Evolutionary conservation across 2,113 vertebrate species (phyloP), one percentile per base, ranked within the genome.

Genomic region (Leptobrachium leishanense): DNA sequence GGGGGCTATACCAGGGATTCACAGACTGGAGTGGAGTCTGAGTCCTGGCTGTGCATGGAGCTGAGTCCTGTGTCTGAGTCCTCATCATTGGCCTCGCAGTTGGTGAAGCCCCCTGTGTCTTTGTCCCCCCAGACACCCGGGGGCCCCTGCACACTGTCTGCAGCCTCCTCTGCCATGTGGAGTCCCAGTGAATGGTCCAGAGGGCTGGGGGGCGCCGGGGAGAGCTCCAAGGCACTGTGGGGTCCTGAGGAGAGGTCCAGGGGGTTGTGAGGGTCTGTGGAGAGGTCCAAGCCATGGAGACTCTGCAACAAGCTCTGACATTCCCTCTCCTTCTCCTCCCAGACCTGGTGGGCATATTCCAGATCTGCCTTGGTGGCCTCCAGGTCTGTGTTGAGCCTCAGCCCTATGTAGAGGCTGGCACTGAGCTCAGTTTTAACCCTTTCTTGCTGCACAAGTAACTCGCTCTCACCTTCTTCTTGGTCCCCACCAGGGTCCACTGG

Each of bases 31-130:
- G 91, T 62, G 11, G 90, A 93, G 87, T 98, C 97, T 4, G 97
- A 98, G 86, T 98, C 97, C 85, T 98, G 97, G 75, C 97, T 98
- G 89, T 98, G 96, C 94, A 98, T 94, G 54, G 96, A 98, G 81
- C 96, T 98, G 81, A 98, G 90, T 7, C 97, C 97, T 0, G 97
- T 98, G 84, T 98, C 97, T 31, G 97, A 98, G 85, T 99, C 97
- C 76, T 98, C 96, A 74, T 95, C 95, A 69, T 95, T 94, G 43
- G 85, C 90, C 3, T 87, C 88, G 12, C 92, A 90, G 67, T 83
- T 88, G 85, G 91, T 89, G 42, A 83, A 82, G 82, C 93, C 86
- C 31, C 89, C 92, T 50, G 92, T 89, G 68, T 92, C 93, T 86
- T 94, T 92, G 82, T 95, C 95, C 70, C 92, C 83, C 96, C 97